Conservation (phyloP, 2,113 vertebrate species). For the Neomonachus schauinslandi region DNA sequence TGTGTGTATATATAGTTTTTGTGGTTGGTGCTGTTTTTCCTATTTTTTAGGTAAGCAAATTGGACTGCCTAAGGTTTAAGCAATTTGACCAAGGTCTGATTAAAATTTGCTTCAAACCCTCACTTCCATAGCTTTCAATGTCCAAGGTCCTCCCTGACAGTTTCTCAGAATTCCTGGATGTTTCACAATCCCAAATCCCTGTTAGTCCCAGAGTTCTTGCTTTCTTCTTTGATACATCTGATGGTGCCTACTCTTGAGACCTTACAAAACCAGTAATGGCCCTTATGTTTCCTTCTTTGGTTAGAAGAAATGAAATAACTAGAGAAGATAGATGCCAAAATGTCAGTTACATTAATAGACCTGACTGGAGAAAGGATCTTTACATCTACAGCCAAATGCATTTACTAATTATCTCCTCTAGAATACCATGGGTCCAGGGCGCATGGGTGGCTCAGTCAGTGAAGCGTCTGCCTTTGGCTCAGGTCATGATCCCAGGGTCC, state of each 20-base stretch:
- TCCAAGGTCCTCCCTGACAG: neutral
- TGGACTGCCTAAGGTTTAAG: neutral
- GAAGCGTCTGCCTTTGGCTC: too few relatives aligned
- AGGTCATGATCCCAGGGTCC: too few relatives aligned
- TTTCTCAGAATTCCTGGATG: neutral
- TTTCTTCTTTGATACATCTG: neutral
- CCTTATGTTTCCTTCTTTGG: neutral
- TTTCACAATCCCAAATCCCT: neutral
- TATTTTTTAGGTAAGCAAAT: neutral
- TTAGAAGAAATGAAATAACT: neutral
- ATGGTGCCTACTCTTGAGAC: neutral
- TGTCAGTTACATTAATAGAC: neutral
- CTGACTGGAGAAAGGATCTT: neutral
- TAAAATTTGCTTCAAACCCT: neutral
- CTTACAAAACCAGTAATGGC: neutral
- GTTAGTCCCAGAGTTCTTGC: too few relatives aligned
- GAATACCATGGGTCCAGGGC: neutral
- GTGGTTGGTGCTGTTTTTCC: neutral
- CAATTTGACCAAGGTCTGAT: neutral
- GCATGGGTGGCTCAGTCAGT: too few relatives aligned
- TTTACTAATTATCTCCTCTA: neutral
- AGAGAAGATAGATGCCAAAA: neutral
- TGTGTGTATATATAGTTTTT: neutral
- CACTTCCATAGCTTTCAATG: neutral
- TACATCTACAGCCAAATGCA: neutral